Evolutionary conservation across 2,797 vertebrate genomes (phyloP).

Genomic region (Arctocebus calabarensis): DNA sequence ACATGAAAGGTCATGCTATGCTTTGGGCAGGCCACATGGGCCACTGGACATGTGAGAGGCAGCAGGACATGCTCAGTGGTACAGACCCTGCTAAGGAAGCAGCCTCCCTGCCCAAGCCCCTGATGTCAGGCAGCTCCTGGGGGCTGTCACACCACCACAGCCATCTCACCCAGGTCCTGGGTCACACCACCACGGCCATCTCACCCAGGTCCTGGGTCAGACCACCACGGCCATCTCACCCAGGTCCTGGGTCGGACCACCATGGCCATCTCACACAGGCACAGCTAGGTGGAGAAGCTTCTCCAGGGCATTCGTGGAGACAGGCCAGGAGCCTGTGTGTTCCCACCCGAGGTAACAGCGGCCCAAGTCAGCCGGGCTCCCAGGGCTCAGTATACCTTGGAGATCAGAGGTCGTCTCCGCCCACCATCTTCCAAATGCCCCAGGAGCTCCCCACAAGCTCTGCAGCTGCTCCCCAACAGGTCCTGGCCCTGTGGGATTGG

Average conservation of each 20-base stretch:
- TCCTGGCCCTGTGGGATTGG: not conserved
- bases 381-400: not conserved
- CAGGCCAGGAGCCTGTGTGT: not conserved
- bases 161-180: too few species aligned
- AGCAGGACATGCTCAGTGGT: not conserved
- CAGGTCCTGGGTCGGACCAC: too few species aligned
- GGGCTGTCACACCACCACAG: not conserved
- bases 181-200: too few species aligned
- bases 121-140: rapidly evolving
- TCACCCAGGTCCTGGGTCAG: too few species aligned
- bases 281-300: too few species aligned
- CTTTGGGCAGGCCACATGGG: rapidly evolving
- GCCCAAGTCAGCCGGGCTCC: not conserved
- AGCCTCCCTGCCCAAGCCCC: too few species aligned
- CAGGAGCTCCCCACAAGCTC: not conserved
- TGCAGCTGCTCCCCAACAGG: not conserved
- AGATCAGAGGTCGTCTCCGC: not conserved
- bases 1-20: not conserved
- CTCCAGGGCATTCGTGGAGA: not conserved
- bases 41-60: too few species aligned
- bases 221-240: too few species aligned
- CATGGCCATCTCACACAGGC: too few species aligned
- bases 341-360: rapidly evolving
- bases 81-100: not conserved
- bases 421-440: not conserved